Conservation (phyloP, 2,113 vertebrate species). For the Halcyon senegalensis region DNA sequence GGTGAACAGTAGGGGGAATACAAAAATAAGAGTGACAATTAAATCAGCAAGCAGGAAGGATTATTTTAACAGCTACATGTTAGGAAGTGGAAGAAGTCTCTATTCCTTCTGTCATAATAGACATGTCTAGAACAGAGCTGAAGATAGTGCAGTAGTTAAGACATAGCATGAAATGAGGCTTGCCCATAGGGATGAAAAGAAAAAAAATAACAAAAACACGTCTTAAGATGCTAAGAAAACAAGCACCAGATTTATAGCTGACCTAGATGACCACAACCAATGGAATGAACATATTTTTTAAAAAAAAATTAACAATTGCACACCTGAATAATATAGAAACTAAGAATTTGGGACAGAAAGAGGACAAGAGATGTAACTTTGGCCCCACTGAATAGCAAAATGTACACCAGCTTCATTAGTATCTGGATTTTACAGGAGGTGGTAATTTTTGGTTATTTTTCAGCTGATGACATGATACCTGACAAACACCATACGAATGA, state of each 20-base stretch:
- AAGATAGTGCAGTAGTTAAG: constrained; percentile 1
- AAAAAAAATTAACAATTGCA: background rate
- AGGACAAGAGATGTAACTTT: background rate
- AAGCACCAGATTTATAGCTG: background rate
- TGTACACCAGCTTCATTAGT: background rate
- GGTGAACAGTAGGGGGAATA: constrained; percentile 58
- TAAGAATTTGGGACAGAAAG: background rate
- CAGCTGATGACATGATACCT: background rate
- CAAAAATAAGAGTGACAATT: constrained; percentile 67
- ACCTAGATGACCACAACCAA: constrained; percentile 13
- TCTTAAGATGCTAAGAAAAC: background rate
- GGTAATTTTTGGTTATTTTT: background rate
- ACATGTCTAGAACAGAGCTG: constrained; percentile 36
- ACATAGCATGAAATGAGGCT: background rate
- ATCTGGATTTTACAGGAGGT: background rate
- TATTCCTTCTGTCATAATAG: constrained; percentile 57
- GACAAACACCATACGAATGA: background rate
- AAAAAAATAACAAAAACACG: background rate
- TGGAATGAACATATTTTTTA: background rate
- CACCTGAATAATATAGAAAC: background rate
- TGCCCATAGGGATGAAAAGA: background rate
- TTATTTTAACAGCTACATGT: constrained; percentile 55
- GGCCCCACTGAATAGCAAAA: background rate
- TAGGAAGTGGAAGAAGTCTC: constrained; percentile 46
- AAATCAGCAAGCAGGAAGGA: constrained; percentile 64